phyloP scores from a whole-genome alignment of 1,140 invertebrate genomes.

The Pinna nobilis region DNA sequence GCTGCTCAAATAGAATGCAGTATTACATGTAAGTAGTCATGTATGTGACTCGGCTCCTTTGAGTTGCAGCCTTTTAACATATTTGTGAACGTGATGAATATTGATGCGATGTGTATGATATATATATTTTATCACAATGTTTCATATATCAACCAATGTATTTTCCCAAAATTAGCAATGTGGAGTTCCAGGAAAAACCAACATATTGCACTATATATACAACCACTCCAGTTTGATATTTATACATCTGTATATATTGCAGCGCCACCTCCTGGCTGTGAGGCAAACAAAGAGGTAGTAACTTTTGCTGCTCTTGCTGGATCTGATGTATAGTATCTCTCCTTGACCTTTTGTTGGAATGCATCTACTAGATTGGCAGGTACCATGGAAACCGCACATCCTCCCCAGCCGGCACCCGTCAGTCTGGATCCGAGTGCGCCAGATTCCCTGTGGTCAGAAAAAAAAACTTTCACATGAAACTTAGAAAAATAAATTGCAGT shows the following conservation, averaged over 20 bases:
- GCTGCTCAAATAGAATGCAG: too few relatives aligned
- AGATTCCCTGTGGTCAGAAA: constrained; percentile 73
- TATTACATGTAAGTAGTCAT: too few relatives aligned
- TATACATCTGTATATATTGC: constrained; percentile 57
- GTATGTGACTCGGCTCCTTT: too few relatives aligned
- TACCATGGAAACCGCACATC: constrained; percentile 92
- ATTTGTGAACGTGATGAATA: too few relatives aligned
- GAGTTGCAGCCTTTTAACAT: too few relatives aligned
- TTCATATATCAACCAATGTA: too few relatives aligned
- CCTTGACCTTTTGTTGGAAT: constrained; percentile 84
- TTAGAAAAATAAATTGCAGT: too few relatives aligned
- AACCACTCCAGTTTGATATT: background rate
- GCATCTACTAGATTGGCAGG: constrained; percentile 80
- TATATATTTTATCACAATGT: too few relatives aligned
- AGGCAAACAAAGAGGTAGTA: constrained; percentile 77
- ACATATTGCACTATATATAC: background rate
- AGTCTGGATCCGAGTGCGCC: constrained; percentile 89
- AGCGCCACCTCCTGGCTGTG: constrained; percentile 79
- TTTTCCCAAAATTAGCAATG: too few relatives aligned
- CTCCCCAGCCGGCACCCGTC: constrained; percentile 96
- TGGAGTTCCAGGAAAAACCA: too few relatives aligned
- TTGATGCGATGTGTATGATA: too few relatives aligned
- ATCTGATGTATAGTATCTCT: constrained; percentile 78
- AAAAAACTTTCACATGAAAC: too few relatives aligned
- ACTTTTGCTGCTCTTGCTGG: constrained; percentile 65